Conservation (phyloP, 2,113 vertebrate species). For the Aspidoscelis tigris region DNA sequence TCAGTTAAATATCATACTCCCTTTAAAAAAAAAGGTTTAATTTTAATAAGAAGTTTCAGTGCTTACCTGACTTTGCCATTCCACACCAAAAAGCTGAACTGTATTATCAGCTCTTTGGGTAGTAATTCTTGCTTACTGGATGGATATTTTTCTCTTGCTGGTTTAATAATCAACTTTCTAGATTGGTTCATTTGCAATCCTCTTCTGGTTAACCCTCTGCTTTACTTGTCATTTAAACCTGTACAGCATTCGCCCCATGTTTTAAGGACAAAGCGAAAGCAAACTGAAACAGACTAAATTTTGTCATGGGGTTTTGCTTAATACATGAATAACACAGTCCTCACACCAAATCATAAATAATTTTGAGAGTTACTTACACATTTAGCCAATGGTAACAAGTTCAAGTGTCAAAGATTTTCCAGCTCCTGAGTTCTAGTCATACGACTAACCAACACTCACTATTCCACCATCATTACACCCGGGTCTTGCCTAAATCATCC, state of each 20-base stretch:
- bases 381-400: constrained; percentile 2
- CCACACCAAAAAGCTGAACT: constrained; percentile 76
- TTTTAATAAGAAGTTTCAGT: constrained; percentile 64
- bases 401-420: constrained; percentile 13
- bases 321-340: constrained; percentile 24
- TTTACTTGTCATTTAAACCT: constrained; percentile 61
- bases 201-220: constrained; percentile 95
- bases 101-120: constrained; percentile 82
- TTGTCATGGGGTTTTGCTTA: constrained; percentile 8
- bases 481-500: constrained; percentile 52
- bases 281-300: background rate
- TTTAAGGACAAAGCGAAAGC: constrained; percentile 30
- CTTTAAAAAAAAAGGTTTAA: constrained; percentile 42
- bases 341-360: constrained; percentile 8
- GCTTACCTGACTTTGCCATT: constrained; percentile 84
- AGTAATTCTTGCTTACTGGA: constrained; percentile 83
- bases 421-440: constrained; percentile 51
- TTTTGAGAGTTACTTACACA: constrained; percentile 13
- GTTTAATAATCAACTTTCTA: constrained; percentile 97
- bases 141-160: constrained; percentile 85
- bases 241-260: constrained; percentile 32
- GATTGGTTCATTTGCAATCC: constrained; percentile 97
- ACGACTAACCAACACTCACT: background rate
- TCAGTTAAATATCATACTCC: constrained; percentile 39
- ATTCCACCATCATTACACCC: constrained; percentile 41